Conservation (phyloP, 2,797 vertebrate species). For the Gallirallus australis region DNA sequence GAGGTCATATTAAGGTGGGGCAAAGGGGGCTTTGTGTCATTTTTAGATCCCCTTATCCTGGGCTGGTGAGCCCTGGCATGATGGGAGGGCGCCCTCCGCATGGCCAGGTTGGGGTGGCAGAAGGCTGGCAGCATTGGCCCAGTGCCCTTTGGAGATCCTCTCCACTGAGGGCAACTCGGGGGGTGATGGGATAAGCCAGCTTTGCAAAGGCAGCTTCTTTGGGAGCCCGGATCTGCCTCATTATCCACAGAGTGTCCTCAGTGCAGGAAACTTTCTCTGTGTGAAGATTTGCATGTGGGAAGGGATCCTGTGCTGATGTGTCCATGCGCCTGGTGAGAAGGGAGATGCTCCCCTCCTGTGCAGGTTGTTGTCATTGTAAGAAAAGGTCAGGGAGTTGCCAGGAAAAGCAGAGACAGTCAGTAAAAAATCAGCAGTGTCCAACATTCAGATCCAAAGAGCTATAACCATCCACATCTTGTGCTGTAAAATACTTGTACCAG, state of each 20-base stretch:
- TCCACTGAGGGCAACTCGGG: background rate
- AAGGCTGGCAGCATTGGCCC: conserved; percentile 1
- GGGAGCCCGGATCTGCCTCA: background rate
- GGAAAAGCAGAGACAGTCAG: background rate
- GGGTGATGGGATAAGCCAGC: conserved; percentile 59
- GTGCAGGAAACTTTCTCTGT: conserved; percentile 29
- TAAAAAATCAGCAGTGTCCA: background rate
- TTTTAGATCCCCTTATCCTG: conserved; percentile 66
- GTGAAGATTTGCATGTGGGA: background rate
- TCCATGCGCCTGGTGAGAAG: fast-evolving
- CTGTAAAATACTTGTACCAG: background rate
- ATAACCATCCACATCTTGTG: background rate
- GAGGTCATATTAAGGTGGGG: conserved; percentile 54
- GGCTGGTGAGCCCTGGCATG: background rate
- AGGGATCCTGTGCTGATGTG: background rate
- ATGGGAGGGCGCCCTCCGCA: background rate
- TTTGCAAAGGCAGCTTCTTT: conserved; percentile 57
- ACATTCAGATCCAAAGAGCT: background rate
- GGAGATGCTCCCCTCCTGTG: background rate
- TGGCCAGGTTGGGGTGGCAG: conserved; percentile 34
- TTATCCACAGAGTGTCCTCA: background rate
- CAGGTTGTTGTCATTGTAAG: background rate
- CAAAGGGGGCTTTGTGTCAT: conserved; percentile 63
- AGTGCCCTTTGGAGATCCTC: background rate
- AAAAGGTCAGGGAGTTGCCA: background rate